These are phyloP conservation scores for Lepidurus couesii DNA, from an alignment of 1,140 invertebrate genomes.

Conservation along the genomic window DNA sequence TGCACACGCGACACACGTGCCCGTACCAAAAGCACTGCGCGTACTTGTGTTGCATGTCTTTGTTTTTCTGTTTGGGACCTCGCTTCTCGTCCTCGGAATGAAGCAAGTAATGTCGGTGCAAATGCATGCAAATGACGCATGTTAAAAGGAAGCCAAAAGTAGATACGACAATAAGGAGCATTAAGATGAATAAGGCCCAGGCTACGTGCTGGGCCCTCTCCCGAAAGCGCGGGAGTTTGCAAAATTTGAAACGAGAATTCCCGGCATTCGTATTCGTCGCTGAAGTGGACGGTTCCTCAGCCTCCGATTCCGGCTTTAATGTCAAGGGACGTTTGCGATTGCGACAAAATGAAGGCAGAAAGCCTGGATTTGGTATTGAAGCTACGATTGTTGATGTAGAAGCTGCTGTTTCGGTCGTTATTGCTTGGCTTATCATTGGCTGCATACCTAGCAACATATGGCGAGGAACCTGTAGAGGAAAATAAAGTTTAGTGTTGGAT, in stretches of 20 bases:
- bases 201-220: conserved; percentile 28
- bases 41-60: neutral
- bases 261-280: neutral
- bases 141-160: conserved; percentile 32
- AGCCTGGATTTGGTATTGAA: neutral
- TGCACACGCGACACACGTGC: conserved; percentile 28
- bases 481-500: too few species aligned
- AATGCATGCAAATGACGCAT: conserved; percentile 27
- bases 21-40: conserved; percentile 19
- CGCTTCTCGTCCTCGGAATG: conserved; percentile 5
- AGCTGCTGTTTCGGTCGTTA: neutral
- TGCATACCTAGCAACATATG: neutral
- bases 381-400: neutral
- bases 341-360: conserved; percentile 17
- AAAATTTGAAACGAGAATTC: neutral
- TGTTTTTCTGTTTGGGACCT: neutral
- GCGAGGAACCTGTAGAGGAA: neutral
- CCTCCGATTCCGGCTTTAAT: neutral
- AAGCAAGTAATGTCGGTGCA: conserved; percentile 28
- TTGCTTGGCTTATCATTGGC: neutral
- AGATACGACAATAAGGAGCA: conserved; percentile 25
- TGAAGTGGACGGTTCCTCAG: neutral
- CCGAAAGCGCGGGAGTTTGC: conserved; percentile 32
- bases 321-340: conserved; percentile 7
- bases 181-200: conserved; percentile 23